Conservation (phyloP, 2,113 vertebrate species). For the Ochotona curzoniae region DNA sequence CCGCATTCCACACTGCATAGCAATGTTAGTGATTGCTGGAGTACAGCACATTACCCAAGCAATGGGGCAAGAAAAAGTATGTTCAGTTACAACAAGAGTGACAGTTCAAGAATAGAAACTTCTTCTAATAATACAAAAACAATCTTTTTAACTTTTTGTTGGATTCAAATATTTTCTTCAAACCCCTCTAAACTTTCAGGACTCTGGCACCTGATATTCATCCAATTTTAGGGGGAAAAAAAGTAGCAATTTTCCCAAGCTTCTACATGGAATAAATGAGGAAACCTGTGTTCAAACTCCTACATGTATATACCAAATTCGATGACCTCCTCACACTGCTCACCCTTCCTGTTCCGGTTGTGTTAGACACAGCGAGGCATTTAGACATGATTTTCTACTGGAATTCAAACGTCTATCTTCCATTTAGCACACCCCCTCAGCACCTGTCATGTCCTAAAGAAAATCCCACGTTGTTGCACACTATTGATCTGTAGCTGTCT, state of each 20-base stretch:
- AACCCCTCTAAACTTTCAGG: background rate
- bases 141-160: constrained; percentile 23
- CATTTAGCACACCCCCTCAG: constrained; percentile 8
- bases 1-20: background rate
- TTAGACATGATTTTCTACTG: constrained; percentile 25
- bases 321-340: background rate
- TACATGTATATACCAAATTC: background rate
- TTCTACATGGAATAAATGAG: background rate
- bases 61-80: background rate
- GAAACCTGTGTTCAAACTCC: background rate
- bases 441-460: constrained; percentile 30
- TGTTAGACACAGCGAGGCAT: background rate
- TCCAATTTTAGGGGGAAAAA: background rate
- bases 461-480: constrained; percentile 52
- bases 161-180: constrained; percentile 6
- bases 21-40: background rate
- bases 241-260: constrained; percentile 27
- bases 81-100: background rate
- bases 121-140: constrained; percentile 19
- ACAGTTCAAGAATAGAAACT: background rate
- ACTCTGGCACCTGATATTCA: background rate
- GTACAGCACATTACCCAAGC: constrained; percentile 34
- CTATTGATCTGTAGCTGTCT: constrained; percentile 66
- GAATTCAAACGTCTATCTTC: constrained; percentile 10
- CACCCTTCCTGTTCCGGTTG: background rate